These are phyloP conservation scores for Drepana falcataria DNA, from an alignment of 2,888 invertebrate genomes.

Conservation along the genomic window DNA sequence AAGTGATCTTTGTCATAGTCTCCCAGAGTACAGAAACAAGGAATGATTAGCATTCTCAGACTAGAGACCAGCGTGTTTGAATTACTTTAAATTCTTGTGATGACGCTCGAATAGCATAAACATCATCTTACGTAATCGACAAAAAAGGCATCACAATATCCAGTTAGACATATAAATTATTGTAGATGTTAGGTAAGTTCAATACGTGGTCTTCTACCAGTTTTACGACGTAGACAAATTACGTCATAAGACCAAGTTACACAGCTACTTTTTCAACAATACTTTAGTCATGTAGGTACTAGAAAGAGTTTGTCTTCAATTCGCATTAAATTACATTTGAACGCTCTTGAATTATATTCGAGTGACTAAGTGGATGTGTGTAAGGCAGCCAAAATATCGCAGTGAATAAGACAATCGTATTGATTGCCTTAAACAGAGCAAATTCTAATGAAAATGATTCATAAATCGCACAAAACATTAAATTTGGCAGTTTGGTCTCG, in stretches of 20 bases:
- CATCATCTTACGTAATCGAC: neutral
- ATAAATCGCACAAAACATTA: constrained; percentile 56
- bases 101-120: too few species aligned
- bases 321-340: constrained; percentile 11
- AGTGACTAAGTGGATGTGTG: constrained; percentile 2
- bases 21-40: too few species aligned
- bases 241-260: constrained; percentile 13
- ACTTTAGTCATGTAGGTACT: constrained; percentile 4
- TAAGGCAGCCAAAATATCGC: constrained; percentile 35
- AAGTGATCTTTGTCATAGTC: too few species aligned
- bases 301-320: constrained; percentile 7
- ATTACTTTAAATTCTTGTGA: too few species aligned
- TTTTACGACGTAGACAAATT: neutral
- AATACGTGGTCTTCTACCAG: neutral
- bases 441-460: constrained; percentile 63
- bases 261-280: constrained; percentile 4
- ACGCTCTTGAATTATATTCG: neutral
- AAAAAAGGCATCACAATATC: neutral
- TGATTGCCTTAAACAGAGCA: constrained; percentile 58
- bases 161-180: neutral
- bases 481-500: constrained; percentile 28
- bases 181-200: neutral
- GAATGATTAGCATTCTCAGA: too few species aligned
- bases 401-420: constrained; percentile 44
- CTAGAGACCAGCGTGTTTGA: neutral